phyloP scores from a whole-genome alignment of 2,113 vertebrate genomes.

The Carassius auratus region DNA sequence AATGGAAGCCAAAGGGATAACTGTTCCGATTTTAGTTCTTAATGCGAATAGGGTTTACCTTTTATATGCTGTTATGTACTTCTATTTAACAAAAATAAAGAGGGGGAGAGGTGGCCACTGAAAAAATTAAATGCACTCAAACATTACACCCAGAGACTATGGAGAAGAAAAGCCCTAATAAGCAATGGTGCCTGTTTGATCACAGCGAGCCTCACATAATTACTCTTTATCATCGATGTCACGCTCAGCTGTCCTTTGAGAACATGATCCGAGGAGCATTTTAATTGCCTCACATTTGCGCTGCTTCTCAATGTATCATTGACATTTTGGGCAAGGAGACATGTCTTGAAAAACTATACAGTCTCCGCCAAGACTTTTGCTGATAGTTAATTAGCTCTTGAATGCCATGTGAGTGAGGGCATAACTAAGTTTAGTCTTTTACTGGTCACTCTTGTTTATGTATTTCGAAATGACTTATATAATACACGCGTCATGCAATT shows the following conservation, averaged over 20 bases:
- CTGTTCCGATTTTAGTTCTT: constrained; percentile 8
- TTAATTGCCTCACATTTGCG: constrained; percentile 56
- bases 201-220: constrained; percentile 58
- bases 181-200: constrained; percentile 56
- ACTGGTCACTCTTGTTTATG: neutral
- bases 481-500: neutral
- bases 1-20: neutral
- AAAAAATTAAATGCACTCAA: constrained; percentile 7
- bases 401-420: neutral
- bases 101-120: neutral
- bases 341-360: constrained; percentile 39
- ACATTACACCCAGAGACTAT: constrained; percentile 27
- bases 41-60: neutral
- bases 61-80: constrained; percentile 21
- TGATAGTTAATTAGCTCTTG: constrained; percentile 17
- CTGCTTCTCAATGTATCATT: constrained; percentile 33
- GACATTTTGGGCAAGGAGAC: constrained; percentile 46
- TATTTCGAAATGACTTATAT: neutral
- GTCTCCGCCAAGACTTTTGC: neutral
- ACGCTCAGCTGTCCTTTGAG: constrained; percentile 58
- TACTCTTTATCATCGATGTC: constrained; percentile 63
- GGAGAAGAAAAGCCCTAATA: constrained; percentile 45
- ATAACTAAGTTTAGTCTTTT: constrained; percentile 4
- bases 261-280: constrained; percentile 50
- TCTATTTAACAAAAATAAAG: constrained; percentile 31